These are phyloP conservation scores for Streblospio benedicti DNA, from an alignment of 1,140 invertebrate species.

Conservation along the genomic window DNA sequence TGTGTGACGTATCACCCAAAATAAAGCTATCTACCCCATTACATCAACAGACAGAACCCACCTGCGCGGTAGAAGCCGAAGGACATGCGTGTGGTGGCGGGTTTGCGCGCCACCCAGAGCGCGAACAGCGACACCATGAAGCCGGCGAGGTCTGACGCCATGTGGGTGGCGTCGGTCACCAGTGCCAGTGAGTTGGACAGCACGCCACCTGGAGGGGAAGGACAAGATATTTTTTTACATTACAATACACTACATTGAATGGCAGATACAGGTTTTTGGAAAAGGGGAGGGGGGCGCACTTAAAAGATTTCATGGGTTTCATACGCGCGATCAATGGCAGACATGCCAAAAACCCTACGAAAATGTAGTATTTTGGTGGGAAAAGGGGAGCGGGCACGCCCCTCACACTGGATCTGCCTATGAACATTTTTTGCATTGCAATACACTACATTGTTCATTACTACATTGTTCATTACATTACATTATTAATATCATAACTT, in stretches of 20 bases:
- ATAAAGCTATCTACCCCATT: no score
- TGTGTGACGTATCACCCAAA: no score
- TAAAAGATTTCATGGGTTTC: no score
- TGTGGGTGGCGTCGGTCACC: slow-evolving; percentile 92
- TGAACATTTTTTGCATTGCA: background rate
- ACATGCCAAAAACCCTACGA: no score
- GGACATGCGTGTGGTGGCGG: slow-evolving; percentile 71
- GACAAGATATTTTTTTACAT: background rate
- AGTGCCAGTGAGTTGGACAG: slow-evolving; percentile 88
- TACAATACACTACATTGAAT: background rate
- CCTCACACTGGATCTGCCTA: background rate
- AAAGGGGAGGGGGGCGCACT: no score
- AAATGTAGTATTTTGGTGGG: no score
- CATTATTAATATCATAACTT: no score
- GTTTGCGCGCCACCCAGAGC: slow-evolving; percentile 78
- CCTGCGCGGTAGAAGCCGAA: slow-evolving; percentile 87
- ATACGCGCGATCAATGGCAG: no score
- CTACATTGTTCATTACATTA: no score
- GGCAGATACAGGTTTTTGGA: no score
- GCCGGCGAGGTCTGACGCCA: slow-evolving; percentile 88
- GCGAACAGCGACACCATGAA: slow-evolving; percentile 95
- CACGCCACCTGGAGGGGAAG: slow-evolving; percentile 63
- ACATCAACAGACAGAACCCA: no score
- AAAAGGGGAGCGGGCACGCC: background rate
- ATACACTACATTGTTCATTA: no score